Percentiles rank a stretch among this genome's conserved stretches.
These are phyloP conservation scores for Frankliniella intonsa DNA, from an alignment of 2,888 invertebrate species.

Conservation along the genomic window DNA sequence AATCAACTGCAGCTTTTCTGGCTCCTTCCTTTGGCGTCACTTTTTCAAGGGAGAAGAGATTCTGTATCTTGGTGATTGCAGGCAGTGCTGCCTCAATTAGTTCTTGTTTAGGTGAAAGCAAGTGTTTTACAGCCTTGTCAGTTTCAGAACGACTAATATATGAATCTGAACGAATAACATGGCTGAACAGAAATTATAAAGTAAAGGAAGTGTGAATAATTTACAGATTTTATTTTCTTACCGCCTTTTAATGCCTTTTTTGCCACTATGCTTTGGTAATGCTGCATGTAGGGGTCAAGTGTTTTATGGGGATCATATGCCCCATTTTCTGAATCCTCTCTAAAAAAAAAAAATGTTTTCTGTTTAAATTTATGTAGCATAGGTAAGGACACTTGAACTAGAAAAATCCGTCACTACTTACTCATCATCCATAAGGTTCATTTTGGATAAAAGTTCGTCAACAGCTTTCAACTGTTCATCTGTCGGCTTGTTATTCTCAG, in stretches of 20 bases:
- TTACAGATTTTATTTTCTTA: conserved; percentile 42
- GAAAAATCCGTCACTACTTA: neutral
- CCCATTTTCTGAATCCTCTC: conserved; percentile 46
- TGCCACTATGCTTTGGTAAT: conserved; percentile 56
- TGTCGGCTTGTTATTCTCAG: conserved; percentile 39
- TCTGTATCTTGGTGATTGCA: conserved; percentile 50
- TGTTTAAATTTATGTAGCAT: conserved; percentile 34
- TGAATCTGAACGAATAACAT: conserved; percentile 39
- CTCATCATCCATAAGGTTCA: conserved; percentile 49
- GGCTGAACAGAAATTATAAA: neutral
- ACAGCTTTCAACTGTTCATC: conserved; percentile 55
- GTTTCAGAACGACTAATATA: conserved; percentile 53
- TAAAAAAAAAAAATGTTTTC: conserved; percentile 23
- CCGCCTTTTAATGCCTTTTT: conserved; percentile 57
- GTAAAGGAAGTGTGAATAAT: neutral
- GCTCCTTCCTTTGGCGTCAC: conserved; percentile 39
- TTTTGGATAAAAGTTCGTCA: conserved; percentile 60
- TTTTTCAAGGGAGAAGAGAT: conserved; percentile 51
- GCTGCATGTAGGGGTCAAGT: conserved; percentile 53
- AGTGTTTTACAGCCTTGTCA: conserved; percentile 48
- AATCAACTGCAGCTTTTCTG: conserved; percentile 32
- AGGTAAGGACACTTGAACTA: neutral
- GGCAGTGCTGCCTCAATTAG: conserved; percentile 46
- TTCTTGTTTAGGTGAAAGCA: conserved; percentile 50
- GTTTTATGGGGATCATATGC: conserved; percentile 52